These are phyloP conservation scores for Phaetusa simplex DNA, from an alignment of 2,113 vertebrate species.

Conservation along the genomic window DNA sequence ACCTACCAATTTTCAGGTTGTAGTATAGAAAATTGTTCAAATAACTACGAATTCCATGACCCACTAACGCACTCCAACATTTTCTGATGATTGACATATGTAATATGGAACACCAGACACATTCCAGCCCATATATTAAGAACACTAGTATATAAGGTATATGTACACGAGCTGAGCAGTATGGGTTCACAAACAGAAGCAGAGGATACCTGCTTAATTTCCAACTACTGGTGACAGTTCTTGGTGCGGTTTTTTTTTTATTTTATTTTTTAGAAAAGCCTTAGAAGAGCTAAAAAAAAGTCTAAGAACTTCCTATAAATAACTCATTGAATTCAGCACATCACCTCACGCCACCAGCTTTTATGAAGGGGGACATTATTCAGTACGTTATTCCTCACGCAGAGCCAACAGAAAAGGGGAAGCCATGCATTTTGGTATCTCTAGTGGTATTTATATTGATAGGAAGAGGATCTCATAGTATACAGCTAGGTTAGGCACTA, in stretches of 20 bases:
- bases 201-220: background rate
- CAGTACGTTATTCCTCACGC: background rate
- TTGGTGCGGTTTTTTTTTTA: too few relatives aligned
- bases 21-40: background rate
- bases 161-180: background rate
- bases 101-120: background rate
- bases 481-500: background rate
- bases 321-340: background rate
- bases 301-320: background rate
- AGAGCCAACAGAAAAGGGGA: background rate
- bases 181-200: background rate
- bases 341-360: background rate
- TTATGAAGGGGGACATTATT: background rate
- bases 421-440: background rate
- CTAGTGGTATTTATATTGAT: background rate
- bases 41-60: background rate
- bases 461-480: background rate
- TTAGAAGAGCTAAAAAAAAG: background rate
- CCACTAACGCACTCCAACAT: background rate
- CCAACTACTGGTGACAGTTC: background rate
- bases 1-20: background rate
- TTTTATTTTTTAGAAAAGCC: background rate
- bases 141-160: background rate
- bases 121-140: background rate
- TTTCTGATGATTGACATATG: background rate